Evolutionary conservation across 2,113 vertebrate species (phyloP).

Genomic region (Catharus fuscescens): DNA sequence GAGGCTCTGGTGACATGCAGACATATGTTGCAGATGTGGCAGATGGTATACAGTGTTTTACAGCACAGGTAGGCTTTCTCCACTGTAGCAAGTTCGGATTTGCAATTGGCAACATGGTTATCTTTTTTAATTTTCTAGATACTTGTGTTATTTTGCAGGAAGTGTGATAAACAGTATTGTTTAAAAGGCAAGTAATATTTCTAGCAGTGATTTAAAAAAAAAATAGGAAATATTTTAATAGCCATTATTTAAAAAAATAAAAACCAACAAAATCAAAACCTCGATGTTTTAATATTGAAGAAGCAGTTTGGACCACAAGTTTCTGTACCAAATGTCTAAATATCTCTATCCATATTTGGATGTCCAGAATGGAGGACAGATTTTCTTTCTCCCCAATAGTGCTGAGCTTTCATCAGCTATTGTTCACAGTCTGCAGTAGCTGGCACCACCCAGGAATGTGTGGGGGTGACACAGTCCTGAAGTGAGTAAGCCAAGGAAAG

Average conservation of each 20-base stretch:
- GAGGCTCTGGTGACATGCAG: constrained; percentile 90
- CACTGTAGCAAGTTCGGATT: not conserved
- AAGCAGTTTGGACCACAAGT: not conserved
- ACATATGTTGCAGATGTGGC: constrained; percentile 91
- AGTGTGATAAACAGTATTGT: not conserved
- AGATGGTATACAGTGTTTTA: constrained; percentile 82
- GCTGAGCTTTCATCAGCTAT: not conserved
- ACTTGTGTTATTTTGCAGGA: not conserved
- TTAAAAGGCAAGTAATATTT: not conserved
- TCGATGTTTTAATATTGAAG: not conserved
- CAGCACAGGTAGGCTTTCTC: constrained; percentile 83
- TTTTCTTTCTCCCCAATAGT: not conserved
- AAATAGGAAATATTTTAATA: not conserved
- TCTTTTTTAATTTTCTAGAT: not conserved
- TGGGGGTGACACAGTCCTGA: not conserved
- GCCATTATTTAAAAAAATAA: not conserved
- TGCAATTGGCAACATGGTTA: not conserved
- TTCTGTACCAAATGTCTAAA: not conserved
- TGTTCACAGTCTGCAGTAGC: constrained; percentile 12
- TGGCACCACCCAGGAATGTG: constrained; percentile 9
- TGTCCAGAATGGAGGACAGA: not conserved
- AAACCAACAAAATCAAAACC: not conserved
- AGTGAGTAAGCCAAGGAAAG: not conserved
- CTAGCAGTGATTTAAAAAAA: not conserved
- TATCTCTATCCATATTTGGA: not conserved